Base-by-base conservation (phyloP, 1,140 invertebrate species). In the Pachypsylla venusta region DNA sequence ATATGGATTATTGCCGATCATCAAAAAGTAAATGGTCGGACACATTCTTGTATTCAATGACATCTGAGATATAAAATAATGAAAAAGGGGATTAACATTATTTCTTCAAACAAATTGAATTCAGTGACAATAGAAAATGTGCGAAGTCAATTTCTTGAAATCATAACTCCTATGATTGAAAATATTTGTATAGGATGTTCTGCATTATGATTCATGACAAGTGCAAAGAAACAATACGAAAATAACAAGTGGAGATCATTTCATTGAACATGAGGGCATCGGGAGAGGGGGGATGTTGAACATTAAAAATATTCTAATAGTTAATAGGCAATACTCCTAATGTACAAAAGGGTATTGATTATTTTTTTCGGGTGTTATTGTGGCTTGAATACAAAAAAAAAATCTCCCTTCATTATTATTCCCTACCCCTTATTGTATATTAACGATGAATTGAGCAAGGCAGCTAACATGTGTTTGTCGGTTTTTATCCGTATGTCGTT, bases 251-350 rank as follows among this genome's bases (percentile, higher is more conserved):
- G 42, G 42, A 22, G 5, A 10, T 48, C 42, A 48, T 48, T 5
- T 10, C 5, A n/a, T n/a, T n/a, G 4, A 48, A 48, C 42, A 48
- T 48, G 22, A n/a, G 42, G 42, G 42, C 42, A 48, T 10, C n/a
- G 42, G 22, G n/a, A 48, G n/a, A 48, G 22, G 42, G 42, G 42
- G 42, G 42, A 48, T 48, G 42, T n/a, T 48, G 22, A 5, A 48
- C n/a, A 35, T 35, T n/a, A 10, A 48, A 48, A 48, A 19, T 48
- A 48, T 48, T 22, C 42, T 48, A 48, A 48, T 48, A 48, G 42
- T 48, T 48, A 48, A 48, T 48, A 48, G 42, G 42, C 42, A 48
- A 48, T 48, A 48, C n/a, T n/a, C n/a, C n/a, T n/a, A n/a, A n/a
- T 48, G 5, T 48, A 48, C 42, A 48, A 48, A 48, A 48, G 42